Percentiles rank a stretch among this genome's conserved stretches.
phyloP scores from a whole-genome alignment of 2,797 vertebrate species.

The Psittacula derbiana region DNA sequence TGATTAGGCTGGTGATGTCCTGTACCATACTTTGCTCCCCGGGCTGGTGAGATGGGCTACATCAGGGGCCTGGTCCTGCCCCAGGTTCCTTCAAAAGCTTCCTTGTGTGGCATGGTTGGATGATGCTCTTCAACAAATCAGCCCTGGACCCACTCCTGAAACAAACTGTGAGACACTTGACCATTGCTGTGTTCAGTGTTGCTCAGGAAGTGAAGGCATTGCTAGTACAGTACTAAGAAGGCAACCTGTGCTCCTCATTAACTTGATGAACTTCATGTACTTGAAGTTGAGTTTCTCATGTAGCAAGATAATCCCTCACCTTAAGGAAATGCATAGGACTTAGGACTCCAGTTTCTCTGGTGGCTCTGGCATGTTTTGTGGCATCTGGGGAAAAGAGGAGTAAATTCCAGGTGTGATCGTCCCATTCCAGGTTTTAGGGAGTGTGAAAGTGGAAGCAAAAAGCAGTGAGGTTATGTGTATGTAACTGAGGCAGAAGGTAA shows the following conservation, averaged over 20 bases:
- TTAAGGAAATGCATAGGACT: neutral
- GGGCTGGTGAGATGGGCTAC: neutral
- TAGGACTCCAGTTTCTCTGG: neutral
- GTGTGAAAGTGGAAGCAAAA: neutral
- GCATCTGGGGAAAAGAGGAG: neutral
- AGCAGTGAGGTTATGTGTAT: neutral
- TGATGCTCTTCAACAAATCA: neutral
- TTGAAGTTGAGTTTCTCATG: neutral
- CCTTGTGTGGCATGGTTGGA: neutral
- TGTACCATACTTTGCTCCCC: neutral
- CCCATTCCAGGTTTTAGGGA: neutral
- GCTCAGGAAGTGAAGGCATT: neutral
- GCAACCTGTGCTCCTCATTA: neutral
- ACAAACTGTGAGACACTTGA: neutral
- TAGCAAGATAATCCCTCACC: neutral
- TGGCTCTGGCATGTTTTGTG: neutral
- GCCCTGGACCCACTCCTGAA: neutral
- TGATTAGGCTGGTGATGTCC: neutral
- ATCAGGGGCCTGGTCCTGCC: neutral
- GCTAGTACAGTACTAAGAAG: neutral
- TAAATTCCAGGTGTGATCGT: neutral
- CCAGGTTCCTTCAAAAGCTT: neutral
- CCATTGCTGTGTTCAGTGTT: neutral
- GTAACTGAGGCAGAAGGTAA: neutral
- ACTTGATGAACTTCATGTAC: neutral